Evolutionary conservation across 2,113 vertebrate genomes (phyloP).

Genomic region (Delphinus delphis): DNA sequence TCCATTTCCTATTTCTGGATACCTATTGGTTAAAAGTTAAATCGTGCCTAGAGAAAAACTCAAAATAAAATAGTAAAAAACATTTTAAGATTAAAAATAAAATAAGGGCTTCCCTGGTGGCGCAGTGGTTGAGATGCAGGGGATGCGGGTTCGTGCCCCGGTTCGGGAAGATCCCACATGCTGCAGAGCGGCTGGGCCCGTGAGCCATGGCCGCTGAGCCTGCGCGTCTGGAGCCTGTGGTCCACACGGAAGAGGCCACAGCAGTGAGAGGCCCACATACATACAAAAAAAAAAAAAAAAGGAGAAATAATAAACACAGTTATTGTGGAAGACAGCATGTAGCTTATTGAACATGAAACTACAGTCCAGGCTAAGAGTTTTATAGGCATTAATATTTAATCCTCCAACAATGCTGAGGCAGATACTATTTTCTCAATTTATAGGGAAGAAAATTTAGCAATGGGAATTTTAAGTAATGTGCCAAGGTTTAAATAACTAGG

Average conservation of each 20-base stretch:
- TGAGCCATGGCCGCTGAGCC: too few species aligned
- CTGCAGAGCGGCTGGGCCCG: too few species aligned
- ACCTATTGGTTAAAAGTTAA: neutral
- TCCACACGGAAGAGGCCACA: too few species aligned
- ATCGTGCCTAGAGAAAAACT: neutral
- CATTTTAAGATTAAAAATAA: neutral
- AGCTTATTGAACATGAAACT: neutral
- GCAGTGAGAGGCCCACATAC: too few species aligned
- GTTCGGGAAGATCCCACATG: too few species aligned
- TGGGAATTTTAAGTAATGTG: neutral
- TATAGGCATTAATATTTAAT: constrained; percentile 29
- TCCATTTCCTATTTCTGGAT: neutral
- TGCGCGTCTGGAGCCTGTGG: too few species aligned
- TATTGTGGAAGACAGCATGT: neutral
- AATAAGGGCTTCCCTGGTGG: neutral
- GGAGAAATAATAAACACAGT: neutral
- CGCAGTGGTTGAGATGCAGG: too few species aligned
- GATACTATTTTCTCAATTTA: neutral
- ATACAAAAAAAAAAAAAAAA: neutral
- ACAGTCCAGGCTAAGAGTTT: neutral
- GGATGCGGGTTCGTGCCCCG: too few species aligned
- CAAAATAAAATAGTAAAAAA: neutral
- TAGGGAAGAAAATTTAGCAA: neutral
- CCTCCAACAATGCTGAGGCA: neutral
- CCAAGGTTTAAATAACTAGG: neutral